Percentiles rank a stretch among this genome's conserved stretches.
phyloP scores from a whole-genome alignment of 1,140 invertebrate species.

The Ceratitis capitata region DNA sequence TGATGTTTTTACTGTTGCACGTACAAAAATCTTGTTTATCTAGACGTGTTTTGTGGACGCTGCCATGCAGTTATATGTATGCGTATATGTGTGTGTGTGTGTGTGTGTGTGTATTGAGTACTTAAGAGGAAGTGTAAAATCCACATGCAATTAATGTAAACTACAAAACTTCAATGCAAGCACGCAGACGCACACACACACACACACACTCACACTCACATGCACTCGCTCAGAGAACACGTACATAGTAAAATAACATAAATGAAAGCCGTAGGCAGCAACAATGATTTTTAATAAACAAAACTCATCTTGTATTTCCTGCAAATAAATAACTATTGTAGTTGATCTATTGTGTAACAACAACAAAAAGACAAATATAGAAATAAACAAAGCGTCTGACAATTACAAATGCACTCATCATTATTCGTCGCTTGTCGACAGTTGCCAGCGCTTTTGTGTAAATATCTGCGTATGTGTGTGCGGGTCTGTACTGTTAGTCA shows the following conservation, averaged over 20 bases:
- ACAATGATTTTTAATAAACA: not conserved
- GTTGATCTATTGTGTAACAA: not conserved
- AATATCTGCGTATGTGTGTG: too few species aligned
- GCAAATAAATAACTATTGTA: not conserved
- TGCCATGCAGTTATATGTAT: too few species aligned
- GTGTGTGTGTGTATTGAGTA: not conserved
- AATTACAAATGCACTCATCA: constrained; percentile 21
- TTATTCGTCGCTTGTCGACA: constrained; percentile 13
- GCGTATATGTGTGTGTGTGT: not conserved
- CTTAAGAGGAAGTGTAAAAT: constrained; percentile 21
- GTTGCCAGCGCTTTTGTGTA: not conserved
- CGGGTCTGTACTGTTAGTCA: not conserved
- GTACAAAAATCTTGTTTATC: not conserved
- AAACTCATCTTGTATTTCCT: not conserved
- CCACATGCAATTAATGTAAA: constrained; percentile 1
- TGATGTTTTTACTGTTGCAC: not conserved
- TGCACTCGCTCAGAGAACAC: too few species aligned
- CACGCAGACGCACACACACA: not conserved
- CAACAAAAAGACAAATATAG: not conserved
- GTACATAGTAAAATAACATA: too few species aligned
- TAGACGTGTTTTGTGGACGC: not conserved
- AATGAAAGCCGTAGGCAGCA: not conserved
- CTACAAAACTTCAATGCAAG: constrained; percentile 22
- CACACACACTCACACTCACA: not conserved
- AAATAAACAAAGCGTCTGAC: not conserved